These are phyloP conservation scores for Hypsopygia costalis DNA, from an alignment of 2,888 invertebrate genomes.

Conservation along the genomic window DNA sequence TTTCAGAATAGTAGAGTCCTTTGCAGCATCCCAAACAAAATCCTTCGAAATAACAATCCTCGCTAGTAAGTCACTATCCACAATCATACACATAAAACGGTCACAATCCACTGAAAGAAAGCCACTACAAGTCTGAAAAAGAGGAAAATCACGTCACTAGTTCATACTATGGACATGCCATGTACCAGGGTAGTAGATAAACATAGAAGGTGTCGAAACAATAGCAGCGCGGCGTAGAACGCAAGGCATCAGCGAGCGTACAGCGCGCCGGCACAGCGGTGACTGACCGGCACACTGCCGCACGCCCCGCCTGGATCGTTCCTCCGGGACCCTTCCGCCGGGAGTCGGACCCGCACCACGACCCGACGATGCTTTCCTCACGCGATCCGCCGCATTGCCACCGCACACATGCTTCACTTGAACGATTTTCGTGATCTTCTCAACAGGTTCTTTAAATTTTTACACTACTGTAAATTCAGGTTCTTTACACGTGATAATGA, in stretches of 20 bases:
- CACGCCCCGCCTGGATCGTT: conserved; percentile 66
- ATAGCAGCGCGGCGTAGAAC: conserved; percentile 38
- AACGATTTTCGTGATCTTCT: conserved; percentile 24
- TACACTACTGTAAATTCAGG: background rate
- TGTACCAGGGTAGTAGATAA: conserved; percentile 57
- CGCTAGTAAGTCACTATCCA: conserved; percentile 55
- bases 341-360: conserved; percentile 57
- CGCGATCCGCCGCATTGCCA: conserved; percentile 40
- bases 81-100: conserved; percentile 60
- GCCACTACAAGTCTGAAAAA: conserved; percentile 44
- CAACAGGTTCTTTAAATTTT: background rate
- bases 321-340: conserved; percentile 74
- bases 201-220: conserved; percentile 55
- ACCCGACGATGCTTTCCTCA: conserved; percentile 37
- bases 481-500: too few species aligned
- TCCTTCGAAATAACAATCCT: conserved; percentile 60
- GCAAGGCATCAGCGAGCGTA: conserved; percentile 54
- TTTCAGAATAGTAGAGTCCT: conserved; percentile 32
- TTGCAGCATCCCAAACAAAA: conserved; percentile 48
- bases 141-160: conserved; percentile 50
- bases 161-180: conserved; percentile 52
- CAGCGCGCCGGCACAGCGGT: conserved; percentile 74
- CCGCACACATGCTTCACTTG: conserved; percentile 25
- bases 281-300: conserved; percentile 79
- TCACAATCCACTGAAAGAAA: conserved; percentile 59